Evolutionary conservation across 2,113 vertebrate genomes (phyloP).

Genomic region (Pholis gunnellus): DNA sequence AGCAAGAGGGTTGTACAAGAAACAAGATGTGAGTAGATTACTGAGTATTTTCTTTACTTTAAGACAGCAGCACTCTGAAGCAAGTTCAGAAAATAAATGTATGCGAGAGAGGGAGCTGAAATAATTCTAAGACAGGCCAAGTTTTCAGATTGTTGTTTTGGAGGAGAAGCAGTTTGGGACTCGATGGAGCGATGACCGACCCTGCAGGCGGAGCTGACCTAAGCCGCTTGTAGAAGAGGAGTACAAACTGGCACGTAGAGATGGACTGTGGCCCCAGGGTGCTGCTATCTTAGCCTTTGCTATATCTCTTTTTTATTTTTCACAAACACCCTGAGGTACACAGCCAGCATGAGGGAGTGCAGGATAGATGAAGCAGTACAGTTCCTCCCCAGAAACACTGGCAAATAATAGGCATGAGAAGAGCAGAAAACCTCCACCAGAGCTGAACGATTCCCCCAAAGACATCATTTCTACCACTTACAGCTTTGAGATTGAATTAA

Average conservation of each 20-base stretch:
- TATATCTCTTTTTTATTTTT: conserved; percentile 1
- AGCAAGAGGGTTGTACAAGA: conserved; percentile 5
- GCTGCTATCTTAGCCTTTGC: conserved; percentile 3
- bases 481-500: not conserved
- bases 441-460: not conserved
- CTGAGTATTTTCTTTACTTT: not conserved
- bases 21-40: not conserved
- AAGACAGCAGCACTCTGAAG: not conserved
- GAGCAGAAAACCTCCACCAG: not conserved
- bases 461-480: not conserved
- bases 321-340: conserved; percentile 10
- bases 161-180: conserved; percentile 5
- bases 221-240: not conserved
- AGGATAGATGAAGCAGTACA: not conserved
- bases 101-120: not conserved
- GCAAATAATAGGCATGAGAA: not conserved
- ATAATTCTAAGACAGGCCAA: not conserved
- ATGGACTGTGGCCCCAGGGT: conserved; percentile 11
- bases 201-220: conserved; percentile 22
- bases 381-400: not conserved
- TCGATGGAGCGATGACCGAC: not conserved
- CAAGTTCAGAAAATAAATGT: not conserved
- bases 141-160: conserved; percentile 8
- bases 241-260: conserved; percentile 4
- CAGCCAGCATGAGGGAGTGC: not conserved